Evolutionary conservation across 2,888 invertebrate genomes (phyloP).

Genomic region (Schizaphis graminum): DNA sequence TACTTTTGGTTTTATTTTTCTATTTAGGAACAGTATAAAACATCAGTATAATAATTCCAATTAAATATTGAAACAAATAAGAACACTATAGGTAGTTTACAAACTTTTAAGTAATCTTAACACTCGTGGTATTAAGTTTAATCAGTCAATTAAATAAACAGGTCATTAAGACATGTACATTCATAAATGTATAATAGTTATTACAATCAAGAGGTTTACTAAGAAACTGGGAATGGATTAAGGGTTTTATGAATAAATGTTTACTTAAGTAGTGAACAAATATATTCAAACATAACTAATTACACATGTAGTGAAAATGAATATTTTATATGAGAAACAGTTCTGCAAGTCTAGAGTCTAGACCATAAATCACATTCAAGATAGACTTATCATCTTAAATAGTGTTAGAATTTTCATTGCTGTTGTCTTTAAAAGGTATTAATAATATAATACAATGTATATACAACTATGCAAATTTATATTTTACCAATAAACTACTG

Average conservation of each 20-base stretch:
- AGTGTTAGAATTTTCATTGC: constrained; percentile 5
- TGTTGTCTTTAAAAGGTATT: neutral
- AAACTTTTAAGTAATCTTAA: neutral
- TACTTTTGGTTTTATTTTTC: neutral
- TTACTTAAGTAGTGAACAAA: constrained; percentile 13
- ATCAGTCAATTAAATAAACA: neutral
- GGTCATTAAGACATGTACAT: neutral
- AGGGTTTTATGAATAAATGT: constrained; percentile 10
- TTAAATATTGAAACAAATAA: neutral
- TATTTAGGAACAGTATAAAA: neutral
- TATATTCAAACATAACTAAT: constrained; percentile 35
- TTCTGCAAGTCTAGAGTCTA: constrained; percentile 30
- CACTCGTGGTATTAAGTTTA: neutral
- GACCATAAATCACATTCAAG: constrained; percentile 38
- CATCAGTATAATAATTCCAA: neutral
- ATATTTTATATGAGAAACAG: constrained; percentile 52
- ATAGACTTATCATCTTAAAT: constrained; percentile 25
- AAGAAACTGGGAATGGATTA: neutral
- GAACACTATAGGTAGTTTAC: neutral
- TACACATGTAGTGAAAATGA: constrained; percentile 19
- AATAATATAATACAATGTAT: neutral
- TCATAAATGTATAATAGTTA: neutral
- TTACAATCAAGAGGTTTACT: neutral
- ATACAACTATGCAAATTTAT: constrained; percentile 11
- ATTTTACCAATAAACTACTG: neutral